Base-by-base conservation (phyloP, 2,888 invertebrate species). In the Digitonthophagus gazella region DNA sequence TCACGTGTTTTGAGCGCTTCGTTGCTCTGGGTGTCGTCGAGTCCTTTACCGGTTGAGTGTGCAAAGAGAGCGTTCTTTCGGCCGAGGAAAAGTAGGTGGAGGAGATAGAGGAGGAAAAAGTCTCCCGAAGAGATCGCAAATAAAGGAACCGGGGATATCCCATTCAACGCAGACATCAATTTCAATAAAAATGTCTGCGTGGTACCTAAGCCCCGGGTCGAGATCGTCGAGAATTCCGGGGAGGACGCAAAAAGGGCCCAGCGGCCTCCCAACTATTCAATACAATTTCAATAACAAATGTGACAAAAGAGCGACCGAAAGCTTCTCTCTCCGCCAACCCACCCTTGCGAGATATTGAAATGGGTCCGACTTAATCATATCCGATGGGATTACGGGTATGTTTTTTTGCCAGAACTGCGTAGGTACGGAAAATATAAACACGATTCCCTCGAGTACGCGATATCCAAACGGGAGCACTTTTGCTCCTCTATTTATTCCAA, bases 171-270 rank as follows among this genome's bases (percentile, higher is more conserved):
- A 79, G 79, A 78, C 80, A 79, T 80, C 79, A 79, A 80, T 80
- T 80, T 80, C 78, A 79, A 80, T 80, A 80, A 79, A 79, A 79
- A 78, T 77, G 79, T 77, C 79, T 76, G 76, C 76, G 75, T 75
- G 64, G 74, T 77, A 61, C 61, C 61, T 61, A 61, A 20, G 61
- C 18, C 18, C 18, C 61, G 19, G 76, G 18, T 61, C 19, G 61
- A 61, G 20, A 61, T 19, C 16, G 18, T 19, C 19, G 61, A 19
- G 61, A 61, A 61, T 61, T 74, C 74, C 16, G 6, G n/a, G 5
- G 61, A 19, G 61, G 20, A 61, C 20, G 74, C 74, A 75, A 73
- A 75, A 75, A 75, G 15, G 28, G 16, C n/a, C 18, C 18, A 18
- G n/a, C 15, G 44, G 61, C 58, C 57, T 66, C 56, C 56, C 66